Evolutionary conservation across 2,113 vertebrate species (phyloP).

Genomic region (Aegotheles bennettii): DNA sequence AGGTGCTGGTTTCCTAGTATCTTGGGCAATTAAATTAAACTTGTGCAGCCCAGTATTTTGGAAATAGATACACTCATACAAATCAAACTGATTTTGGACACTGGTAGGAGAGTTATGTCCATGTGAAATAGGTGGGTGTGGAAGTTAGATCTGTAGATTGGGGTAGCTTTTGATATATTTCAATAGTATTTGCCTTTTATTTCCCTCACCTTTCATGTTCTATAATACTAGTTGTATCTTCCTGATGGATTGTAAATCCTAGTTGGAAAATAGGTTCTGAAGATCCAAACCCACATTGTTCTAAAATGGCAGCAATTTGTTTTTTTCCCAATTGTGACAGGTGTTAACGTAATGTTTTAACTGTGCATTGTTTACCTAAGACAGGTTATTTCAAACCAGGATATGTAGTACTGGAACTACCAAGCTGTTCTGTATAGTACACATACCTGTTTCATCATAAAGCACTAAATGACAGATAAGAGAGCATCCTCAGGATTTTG

Average conservation of each 20-base stretch:
- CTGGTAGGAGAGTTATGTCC: not conserved
- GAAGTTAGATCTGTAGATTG: not conserved
- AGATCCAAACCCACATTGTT: not conserved
- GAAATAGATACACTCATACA: not conserved
- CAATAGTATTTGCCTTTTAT: not conserved
- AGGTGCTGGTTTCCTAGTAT: not conserved
- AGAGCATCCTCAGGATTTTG: not conserved
- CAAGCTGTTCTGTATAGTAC: not conserved
- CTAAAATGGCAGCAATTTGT: not conserved
- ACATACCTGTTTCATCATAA: not conserved
- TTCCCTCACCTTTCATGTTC: not conserved
- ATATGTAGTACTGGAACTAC: not conserved
- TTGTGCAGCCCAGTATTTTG: not conserved
- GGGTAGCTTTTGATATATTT: not conserved
- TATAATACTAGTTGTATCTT: not conserved
- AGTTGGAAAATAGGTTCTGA: not conserved
- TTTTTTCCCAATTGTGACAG: not conserved
- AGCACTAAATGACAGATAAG: not conserved
- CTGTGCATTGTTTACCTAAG: not conserved
- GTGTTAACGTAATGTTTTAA: not conserved
- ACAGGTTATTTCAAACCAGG: not conserved
- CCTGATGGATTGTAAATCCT: not conserved
- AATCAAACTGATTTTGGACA: not conserved
- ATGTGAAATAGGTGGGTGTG: not conserved
- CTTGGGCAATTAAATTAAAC: not conserved